These are phyloP conservation scores for Aselliscus stoliczkanus DNA, from an alignment of 2,797 vertebrate species.

Conservation along the genomic window DNA sequence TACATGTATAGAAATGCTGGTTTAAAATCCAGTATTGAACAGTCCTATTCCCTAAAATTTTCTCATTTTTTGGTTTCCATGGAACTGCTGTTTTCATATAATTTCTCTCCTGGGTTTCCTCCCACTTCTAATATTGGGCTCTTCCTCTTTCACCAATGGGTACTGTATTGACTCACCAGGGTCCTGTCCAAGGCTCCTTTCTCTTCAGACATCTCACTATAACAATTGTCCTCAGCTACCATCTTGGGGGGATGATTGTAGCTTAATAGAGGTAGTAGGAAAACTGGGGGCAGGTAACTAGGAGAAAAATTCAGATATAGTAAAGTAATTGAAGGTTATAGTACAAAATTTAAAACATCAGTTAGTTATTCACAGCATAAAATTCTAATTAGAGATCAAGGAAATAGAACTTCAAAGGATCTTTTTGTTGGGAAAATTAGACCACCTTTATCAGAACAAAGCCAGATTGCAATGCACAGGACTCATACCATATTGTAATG, in stretches of 20 bases:
- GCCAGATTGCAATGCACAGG: neutral
- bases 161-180: neutral
- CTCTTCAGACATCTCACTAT: neutral
- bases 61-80: neutral
- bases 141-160: neutral
- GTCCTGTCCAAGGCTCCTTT: neutral
- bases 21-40: neutral
- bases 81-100: neutral
- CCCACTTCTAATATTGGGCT: neutral
- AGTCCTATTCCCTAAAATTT: neutral
- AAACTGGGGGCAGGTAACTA: neutral
- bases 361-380: neutral
- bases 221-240: neutral
- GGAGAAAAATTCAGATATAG: neutral
- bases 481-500: neutral
- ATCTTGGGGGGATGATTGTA: neutral
- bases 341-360: neutral
- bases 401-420: neutral
- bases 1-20: neutral
- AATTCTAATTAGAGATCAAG: neutral
- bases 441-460: neutral
- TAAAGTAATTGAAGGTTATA: neutral
- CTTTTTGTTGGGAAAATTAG: neutral
- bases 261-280: neutral
- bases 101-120: neutral